phyloP scores from a whole-genome alignment of 2,888 invertebrate genomes.

The Deilephila porcellus region DNA sequence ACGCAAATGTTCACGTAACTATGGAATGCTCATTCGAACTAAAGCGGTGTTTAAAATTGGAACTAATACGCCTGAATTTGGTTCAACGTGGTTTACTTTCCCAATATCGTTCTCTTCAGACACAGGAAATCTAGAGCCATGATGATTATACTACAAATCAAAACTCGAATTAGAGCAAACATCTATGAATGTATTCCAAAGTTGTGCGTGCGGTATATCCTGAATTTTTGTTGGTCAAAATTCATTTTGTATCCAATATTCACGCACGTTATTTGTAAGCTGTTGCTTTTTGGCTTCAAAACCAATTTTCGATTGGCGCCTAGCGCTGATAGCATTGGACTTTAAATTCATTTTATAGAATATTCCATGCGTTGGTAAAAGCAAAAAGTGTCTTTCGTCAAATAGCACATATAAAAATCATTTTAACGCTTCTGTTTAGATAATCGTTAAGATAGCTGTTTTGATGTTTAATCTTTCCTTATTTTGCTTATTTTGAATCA shows the following conservation, averaged over 20 bases:
- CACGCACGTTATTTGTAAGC: constrained; percentile 2
- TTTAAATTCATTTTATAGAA: constrained; percentile 22
- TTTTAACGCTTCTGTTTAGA: too few relatives aligned
- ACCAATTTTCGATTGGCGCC: not conserved
- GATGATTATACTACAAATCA: too few relatives aligned
- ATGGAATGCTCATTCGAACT: too few relatives aligned
- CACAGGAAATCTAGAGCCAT: too few relatives aligned
- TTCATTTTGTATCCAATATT: not conserved
- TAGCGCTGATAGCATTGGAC: constrained; percentile 15
- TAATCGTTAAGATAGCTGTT: too few relatives aligned
- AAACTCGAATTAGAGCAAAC: not conserved
- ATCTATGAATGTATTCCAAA: not conserved
- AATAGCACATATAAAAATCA: not conserved
- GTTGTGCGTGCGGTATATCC: not conserved
- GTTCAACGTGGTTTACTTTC: too few relatives aligned
- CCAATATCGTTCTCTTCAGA: too few relatives aligned
- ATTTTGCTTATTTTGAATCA: too few relatives aligned
- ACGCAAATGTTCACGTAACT: too few relatives aligned
- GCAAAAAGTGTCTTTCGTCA: not conserved
- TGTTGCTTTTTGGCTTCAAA: constrained; percentile 9
- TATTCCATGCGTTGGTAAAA: not conserved
- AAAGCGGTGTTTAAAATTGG: too few relatives aligned
- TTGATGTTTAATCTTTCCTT: too few relatives aligned
- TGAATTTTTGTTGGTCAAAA: not conserved
- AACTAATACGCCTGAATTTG: too few relatives aligned